Percentiles rank a stretch among this genome's conserved stretches.
Conservation (phyloP, 2,797 vertebrate genomes). For the Rhinophrynus dorsalis region DNA sequence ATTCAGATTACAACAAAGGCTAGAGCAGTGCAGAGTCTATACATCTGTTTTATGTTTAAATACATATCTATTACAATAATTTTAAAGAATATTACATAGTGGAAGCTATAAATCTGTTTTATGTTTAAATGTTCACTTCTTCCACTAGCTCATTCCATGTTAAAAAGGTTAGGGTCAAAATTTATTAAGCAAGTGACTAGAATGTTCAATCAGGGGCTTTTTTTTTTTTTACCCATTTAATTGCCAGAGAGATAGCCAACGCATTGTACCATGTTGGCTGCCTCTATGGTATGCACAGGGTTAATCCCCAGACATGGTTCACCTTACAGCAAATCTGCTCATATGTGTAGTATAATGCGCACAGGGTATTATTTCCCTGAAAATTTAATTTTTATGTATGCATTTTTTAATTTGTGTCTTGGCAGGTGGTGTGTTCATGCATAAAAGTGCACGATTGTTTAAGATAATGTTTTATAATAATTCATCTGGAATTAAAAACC, state of each 20-base stretch:
- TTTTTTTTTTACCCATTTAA: too few species aligned
- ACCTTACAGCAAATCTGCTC: too few species aligned
- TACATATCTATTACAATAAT: conserved; percentile 43
- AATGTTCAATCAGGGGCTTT: too few species aligned
- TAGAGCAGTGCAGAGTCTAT: not conserved
- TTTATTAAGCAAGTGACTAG: not conserved
- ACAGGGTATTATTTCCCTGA: too few species aligned
- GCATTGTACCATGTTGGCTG: too few species aligned
- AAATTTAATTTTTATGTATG: too few species aligned
- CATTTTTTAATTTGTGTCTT: not conserved
- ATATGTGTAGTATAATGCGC: too few species aligned
- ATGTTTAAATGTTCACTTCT: conserved; percentile 23
- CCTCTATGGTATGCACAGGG: too few species aligned
- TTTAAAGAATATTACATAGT: conserved; percentile 42
- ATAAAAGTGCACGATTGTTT: not conserved
- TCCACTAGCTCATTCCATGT: not conserved
- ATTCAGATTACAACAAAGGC: conserved; percentile 17
- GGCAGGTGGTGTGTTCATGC: not conserved
- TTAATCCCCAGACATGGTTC: too few species aligned
- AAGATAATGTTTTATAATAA: not conserved
- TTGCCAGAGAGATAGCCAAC: too few species aligned
- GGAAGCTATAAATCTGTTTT: conserved; percentile 42
- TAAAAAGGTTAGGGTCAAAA: conserved; percentile 11
- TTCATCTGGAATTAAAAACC: too few species aligned
- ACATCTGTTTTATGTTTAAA: conserved; percentile 43